phyloP scores from a whole-genome alignment of 2,113 vertebrate genomes.

The Nothocercus julius region DNA sequence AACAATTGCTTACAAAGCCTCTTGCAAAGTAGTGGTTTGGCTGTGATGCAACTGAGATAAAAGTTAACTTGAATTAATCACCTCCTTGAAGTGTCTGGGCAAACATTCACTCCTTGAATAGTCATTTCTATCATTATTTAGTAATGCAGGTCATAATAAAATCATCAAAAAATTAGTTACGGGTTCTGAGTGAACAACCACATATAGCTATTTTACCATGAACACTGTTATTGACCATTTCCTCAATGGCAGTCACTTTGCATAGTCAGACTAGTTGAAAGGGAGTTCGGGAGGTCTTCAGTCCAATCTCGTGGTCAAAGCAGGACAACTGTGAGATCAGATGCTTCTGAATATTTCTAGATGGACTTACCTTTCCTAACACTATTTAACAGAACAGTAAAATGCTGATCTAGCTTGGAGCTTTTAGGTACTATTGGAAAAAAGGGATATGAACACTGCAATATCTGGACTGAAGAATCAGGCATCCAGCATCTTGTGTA shows the following conservation, averaged over 20 bases:
- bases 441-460: background rate
- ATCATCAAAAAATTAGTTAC: rapidly evolving
- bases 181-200: background rate
- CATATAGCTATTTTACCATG: background rate
- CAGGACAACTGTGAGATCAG: background rate
- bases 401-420: background rate
- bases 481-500: background rate
- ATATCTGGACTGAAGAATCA: background rate
- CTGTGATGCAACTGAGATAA: background rate
- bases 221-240: background rate
- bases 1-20: background rate
- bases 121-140: background rate
- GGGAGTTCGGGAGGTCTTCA: background rate
- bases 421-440: background rate
- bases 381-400: background rate
- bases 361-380: background rate
- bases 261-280: background rate
- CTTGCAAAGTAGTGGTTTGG: background rate
- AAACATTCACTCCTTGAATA: background rate
- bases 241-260: background rate
- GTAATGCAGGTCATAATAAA: background rate
- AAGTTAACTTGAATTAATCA: background rate
- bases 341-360: background rate
- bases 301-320: background rate
- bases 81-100: background rate